These are phyloP conservation scores for Amblyjoppa proteus DNA, from an alignment of 2,888 invertebrate species.

Conservation along the genomic window DNA sequence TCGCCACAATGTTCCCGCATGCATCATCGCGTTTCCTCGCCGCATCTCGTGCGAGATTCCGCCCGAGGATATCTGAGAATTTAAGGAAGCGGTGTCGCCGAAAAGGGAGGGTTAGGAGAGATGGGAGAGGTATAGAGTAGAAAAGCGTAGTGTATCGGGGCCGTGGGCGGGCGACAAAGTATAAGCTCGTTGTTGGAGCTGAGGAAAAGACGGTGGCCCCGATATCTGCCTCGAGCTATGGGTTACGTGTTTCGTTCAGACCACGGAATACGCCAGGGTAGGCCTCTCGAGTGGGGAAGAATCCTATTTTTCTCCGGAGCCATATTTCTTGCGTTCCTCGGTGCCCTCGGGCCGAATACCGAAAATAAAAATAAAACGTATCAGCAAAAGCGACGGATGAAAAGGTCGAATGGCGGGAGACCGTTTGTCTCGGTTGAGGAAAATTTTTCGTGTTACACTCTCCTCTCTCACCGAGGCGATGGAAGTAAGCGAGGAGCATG, in stretches of 20 bases:
- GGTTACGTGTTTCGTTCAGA: conserved; percentile 63
- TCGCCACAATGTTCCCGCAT: neutral
- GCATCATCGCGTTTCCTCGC: neutral
- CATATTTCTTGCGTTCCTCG: conserved; percentile 1
- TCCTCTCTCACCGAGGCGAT: neutral
- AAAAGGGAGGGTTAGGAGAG: neutral
- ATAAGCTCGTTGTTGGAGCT: conserved; percentile 38
- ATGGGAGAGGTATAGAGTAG: neutral
- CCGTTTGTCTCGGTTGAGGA: neutral
- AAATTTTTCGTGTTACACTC: neutral
- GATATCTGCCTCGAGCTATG: conserved; percentile 69
- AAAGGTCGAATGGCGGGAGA: conserved; percentile 11
- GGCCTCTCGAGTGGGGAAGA: conserved; percentile 43
- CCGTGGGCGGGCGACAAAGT: conserved; percentile 51
- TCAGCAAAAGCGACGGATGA: conserved; percentile 3
- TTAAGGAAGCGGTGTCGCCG: conserved; percentile 46
- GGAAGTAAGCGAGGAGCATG: conserved; percentile 15
- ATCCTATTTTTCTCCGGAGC: conserved; percentile 45
- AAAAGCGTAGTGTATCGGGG: conserved; percentile 14
- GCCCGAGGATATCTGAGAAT: conserved; percentile 38
- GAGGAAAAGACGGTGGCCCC: conserved; percentile 60
- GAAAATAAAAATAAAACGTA: conserved; percentile 60
- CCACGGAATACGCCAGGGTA: conserved; percentile 26
- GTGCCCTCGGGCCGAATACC: conserved; percentile 30
- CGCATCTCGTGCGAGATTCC: neutral